Percentiles rank a stretch among this genome's conserved stretches.
phyloP scores from a whole-genome alignment of 2,113 vertebrate genomes.

The Oreochromis spilurus region DNA sequence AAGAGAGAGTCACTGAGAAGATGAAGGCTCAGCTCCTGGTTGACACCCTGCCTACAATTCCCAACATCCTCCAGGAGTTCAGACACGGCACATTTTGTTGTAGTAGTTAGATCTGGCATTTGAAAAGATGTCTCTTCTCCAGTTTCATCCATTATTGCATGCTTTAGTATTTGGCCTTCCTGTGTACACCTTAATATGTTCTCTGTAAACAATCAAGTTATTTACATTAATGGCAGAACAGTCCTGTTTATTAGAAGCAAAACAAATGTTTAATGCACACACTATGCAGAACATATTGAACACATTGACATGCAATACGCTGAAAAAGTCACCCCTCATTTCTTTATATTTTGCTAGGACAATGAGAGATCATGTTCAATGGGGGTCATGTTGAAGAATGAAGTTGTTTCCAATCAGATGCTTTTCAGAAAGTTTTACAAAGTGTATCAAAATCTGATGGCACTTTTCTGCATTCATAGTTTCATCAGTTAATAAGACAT shows the following conservation, averaged over 20 bases:
- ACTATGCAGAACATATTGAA: neutral
- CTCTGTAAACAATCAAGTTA: neutral
- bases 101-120: neutral
- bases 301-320: neutral
- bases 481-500: neutral
- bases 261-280: neutral
- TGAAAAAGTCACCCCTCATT: neutral
- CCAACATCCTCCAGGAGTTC: neutral
- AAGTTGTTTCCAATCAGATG: neutral
- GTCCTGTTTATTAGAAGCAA: neutral
- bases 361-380: neutral
- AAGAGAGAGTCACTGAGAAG: constrained; percentile 30
- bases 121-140: neutral
- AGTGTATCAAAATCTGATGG: neutral
- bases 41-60: neutral
- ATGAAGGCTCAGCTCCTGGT: constrained; percentile 12
- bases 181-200: neutral
- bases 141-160: neutral
- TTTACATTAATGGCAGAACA: neutral
- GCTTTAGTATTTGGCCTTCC: neutral
- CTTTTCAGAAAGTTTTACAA: neutral
- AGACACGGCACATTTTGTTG: neutral
- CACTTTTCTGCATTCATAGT: neutral
- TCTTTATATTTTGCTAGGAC: neutral
- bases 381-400: neutral